Percentiles rank a stretch among this genome's conserved stretches.
Evolutionary conservation across 2,888 invertebrate species (phyloP).

Genomic region (Cepaea hortensis): DNA sequence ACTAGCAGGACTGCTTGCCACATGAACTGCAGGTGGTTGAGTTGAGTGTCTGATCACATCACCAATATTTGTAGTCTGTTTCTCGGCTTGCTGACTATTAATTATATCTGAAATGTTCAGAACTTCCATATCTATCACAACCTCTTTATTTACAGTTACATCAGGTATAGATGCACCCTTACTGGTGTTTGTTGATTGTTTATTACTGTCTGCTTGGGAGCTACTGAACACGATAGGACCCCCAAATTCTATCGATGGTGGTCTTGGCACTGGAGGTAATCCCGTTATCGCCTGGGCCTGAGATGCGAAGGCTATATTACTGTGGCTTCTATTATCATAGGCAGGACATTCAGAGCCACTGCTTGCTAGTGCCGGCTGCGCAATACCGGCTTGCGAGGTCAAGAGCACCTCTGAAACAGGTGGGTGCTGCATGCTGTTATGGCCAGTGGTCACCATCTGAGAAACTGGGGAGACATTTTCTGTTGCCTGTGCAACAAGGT

Average conservation of each 20-base stretch:
- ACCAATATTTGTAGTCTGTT: not conserved
- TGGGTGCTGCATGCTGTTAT: not conserved
- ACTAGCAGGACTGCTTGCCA: not conserved
- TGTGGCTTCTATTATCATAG: not conserved
- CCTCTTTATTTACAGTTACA: constrained; percentile 13
- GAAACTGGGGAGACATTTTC: not conserved
- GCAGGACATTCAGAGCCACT: not conserved
- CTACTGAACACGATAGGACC: constrained; percentile 37
- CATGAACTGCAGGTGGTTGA: not conserved
- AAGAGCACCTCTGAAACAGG: not conserved
- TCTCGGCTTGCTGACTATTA: not conserved
- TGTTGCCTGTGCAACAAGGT: constrained; percentile 1
- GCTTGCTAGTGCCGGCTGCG: not conserved
- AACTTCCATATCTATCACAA: constrained; percentile 44
- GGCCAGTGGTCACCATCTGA: not conserved
- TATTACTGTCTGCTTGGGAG: constrained; percentile 1
- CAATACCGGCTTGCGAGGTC: constrained; percentile 17
- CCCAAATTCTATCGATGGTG: constrained; percentile 42
- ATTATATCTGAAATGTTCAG: constrained; percentile 18
- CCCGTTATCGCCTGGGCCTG: constrained; percentile 20
- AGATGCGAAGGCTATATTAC: constrained; percentile 10
- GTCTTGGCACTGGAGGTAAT: not conserved
- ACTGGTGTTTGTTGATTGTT: not conserved
- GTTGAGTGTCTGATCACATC: not conserved
- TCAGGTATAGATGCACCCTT: not conserved